Percentiles rank a stretch among this genome's conserved stretches.
These are phyloP conservation scores for Squalus acanthias DNA, from an alignment of 2,797 vertebrate genomes.

Conservation along the genomic window DNA sequence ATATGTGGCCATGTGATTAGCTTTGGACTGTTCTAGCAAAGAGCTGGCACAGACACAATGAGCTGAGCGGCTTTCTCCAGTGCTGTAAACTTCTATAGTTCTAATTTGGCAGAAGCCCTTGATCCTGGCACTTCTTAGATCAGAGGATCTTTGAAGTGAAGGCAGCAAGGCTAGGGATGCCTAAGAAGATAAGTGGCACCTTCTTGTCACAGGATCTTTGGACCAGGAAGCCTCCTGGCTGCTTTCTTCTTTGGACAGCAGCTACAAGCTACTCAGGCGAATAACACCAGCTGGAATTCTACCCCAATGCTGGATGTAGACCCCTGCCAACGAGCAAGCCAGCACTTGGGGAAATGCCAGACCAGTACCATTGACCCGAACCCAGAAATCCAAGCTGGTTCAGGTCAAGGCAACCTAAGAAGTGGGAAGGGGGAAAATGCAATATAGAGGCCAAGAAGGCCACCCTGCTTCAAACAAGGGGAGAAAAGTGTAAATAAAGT, in stretches of 20 bases:
- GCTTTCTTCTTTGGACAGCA: not conserved
- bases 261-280: not conserved
- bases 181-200: not conserved
- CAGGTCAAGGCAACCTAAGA: no score
- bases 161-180: no score
- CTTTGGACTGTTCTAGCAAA: no score
- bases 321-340: not conserved
- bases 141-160: not conserved
- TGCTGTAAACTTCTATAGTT: not conserved
- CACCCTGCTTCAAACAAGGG: not conserved
- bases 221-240: no score
- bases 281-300: not conserved
- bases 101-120: not conserved
- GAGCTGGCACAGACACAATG: no score
- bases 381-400: not conserved
- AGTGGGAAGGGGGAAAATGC: not conserved
- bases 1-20: no score
- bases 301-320: not conserved
- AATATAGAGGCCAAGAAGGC: not conserved
- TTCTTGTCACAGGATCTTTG: not conserved
- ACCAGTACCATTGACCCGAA: not conserved
- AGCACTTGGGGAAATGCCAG: not conserved
- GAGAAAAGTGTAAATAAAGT: not conserved
- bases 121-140: not conserved
- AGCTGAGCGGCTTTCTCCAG: not conserved